Conservation (phyloP, 2,888 invertebrate genomes). For the Tethea ocularis region DNA sequence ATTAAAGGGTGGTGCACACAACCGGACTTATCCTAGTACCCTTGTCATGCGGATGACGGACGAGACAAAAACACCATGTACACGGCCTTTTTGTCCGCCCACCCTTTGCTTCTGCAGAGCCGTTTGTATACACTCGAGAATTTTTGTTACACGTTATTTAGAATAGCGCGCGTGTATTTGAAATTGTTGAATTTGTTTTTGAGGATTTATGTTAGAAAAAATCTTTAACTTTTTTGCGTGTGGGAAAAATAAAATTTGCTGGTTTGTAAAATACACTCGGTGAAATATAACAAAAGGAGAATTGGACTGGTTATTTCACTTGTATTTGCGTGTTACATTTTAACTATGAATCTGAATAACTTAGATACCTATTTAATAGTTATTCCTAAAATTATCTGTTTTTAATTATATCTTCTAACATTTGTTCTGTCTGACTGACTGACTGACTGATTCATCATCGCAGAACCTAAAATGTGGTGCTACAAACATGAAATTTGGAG, state of each 20-base stretch:
- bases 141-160: constrained; percentile 53
- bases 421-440: too few species aligned
- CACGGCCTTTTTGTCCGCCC: constrained; percentile 51
- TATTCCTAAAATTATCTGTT: too few species aligned
- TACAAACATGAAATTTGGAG: too few species aligned
- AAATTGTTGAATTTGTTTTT: constrained; percentile 16
- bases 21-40: constrained; percentile 46
- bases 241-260: not conserved
- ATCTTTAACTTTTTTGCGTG: not conserved
- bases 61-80: constrained; percentile 58
- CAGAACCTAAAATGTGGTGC: too few species aligned
- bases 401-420: too few species aligned
- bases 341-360: too few species aligned
- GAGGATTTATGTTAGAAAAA: constrained; percentile 16
- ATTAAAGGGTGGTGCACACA: constrained; percentile 55
- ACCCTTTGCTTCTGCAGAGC: constrained; percentile 38
- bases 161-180: constrained; percentile 27
- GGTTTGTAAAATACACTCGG: not conserved
- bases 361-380: too few species aligned
- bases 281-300: not conserved
- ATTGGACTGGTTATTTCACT: not conserved
- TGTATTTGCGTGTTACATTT: too few species aligned
- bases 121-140: constrained; percentile 43
- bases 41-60: constrained; percentile 57
- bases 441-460: too few species aligned